These are phyloP conservation scores for Ectobius pallidus DNA, from an alignment of 2,888 invertebrate species.

Conservation along the genomic window DNA sequence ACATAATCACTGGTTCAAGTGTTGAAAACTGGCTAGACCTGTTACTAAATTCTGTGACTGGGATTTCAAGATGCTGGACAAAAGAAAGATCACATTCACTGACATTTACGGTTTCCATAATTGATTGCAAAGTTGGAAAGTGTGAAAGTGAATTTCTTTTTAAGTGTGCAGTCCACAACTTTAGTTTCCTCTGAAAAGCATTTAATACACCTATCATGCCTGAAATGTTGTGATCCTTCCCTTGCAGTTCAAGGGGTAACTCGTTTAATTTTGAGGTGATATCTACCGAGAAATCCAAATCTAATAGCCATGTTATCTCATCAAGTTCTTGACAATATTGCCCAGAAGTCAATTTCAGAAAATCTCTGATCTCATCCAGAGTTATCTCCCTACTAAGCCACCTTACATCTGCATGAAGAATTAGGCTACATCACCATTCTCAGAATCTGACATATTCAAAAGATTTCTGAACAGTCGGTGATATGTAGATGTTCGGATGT, in stretches of 20 bases:
- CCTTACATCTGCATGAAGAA: background rate
- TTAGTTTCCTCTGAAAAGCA: constrained; percentile 15
- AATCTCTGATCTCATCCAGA: constrained; percentile 16
- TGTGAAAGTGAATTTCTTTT: constrained; percentile 13
- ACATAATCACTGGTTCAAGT: constrained; percentile 10
- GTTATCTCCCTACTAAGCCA: constrained; percentile 15
- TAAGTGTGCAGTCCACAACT: constrained; percentile 2
- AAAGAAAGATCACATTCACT: constrained; percentile 2
- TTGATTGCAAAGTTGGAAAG: background rate
- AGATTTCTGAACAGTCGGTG: constrained; percentile 20
- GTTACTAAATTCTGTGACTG: background rate
- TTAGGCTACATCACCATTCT: constrained; percentile 23
- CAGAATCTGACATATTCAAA: background rate
- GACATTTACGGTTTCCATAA: background rate
- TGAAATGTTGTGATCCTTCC: constrained; percentile 3
- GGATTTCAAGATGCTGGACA: constrained; percentile 8
- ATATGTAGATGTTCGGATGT: constrained; percentile 19
- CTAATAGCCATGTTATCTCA: constrained; percentile 9
- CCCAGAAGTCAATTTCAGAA: constrained; percentile 2
- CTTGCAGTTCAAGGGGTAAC: background rate
- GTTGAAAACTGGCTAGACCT: background rate
- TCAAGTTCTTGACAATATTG: constrained; percentile 14
- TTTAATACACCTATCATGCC: constrained; percentile 3
- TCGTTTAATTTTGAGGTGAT: constrained; percentile 13
- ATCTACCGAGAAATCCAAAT: background rate